Conservation (phyloP, 1,140 invertebrate species). For the Cataglyphis hispanica region DNA sequence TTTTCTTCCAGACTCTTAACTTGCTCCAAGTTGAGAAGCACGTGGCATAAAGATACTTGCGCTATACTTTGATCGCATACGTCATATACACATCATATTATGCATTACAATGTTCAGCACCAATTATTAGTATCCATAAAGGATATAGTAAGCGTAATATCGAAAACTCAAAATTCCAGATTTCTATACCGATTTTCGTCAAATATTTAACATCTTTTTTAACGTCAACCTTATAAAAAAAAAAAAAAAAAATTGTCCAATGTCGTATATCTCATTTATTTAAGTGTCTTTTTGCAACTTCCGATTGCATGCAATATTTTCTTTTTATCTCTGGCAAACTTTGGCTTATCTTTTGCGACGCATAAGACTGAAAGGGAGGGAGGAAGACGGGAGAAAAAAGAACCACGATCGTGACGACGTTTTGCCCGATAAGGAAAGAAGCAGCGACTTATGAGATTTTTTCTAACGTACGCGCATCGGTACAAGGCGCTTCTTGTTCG, state of each 20-base stretch:
- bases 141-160: not conserved
- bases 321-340: constrained; percentile 35
- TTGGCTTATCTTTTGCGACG: constrained; percentile 37
- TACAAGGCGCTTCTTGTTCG: constrained; percentile 71
- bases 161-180: not conserved
- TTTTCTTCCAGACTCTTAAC: not conserved
- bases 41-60: not conserved
- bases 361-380: not conserved
- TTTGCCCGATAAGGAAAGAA: constrained; percentile 59
- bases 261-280: constrained; percentile 2
- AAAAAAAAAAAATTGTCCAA: too few relatives aligned
- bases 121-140: not conserved
- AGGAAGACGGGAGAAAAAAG: not conserved
- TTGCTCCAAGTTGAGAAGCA: not conserved
- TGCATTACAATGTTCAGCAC: constrained; percentile 9
- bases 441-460: constrained; percentile 66
- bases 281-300: constrained; percentile 29
- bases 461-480: constrained; percentile 62
- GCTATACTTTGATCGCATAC: not conserved
- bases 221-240: not conserved
- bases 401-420: constrained; percentile 58
- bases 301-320: not conserved
- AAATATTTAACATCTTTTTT: constrained; percentile 1
- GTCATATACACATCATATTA: not conserved
- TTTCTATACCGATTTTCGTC: not conserved